Conservation (phyloP, 2,888 invertebrate species). For the Limnephilus lunatus region DNA sequence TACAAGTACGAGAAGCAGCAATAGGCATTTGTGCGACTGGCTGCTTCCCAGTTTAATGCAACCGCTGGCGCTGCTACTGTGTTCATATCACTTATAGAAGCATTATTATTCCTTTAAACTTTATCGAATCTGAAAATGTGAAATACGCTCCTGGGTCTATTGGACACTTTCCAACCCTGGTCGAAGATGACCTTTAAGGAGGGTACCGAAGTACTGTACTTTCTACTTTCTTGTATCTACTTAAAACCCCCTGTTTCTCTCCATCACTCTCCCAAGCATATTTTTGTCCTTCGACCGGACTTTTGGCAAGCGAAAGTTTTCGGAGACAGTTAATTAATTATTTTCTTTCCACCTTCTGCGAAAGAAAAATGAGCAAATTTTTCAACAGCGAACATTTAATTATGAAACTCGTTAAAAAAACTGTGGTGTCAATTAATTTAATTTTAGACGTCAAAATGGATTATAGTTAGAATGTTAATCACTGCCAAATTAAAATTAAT, state of each 20-base stretch:
- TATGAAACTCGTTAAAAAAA: background rate
- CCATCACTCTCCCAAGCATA: slow-evolving; percentile 50
- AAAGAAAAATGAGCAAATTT: slow-evolving; percentile 35
- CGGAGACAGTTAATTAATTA: slow-evolving; percentile 58
- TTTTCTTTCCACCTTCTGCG: slow-evolving; percentile 49
- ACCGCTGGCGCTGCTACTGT: slow-evolving; percentile 27
- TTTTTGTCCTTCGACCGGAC: slow-evolving; percentile 55
- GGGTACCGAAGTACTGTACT: slow-evolving; percentile 32
- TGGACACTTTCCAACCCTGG: slow-evolving; percentile 59
- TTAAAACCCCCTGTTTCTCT: background rate
- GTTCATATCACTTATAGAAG: slow-evolving; percentile 62
- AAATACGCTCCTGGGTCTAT: slow-evolving; percentile 60
- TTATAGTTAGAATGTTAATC: background rate
- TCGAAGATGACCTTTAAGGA: slow-evolving; percentile 53
- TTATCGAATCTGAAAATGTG: slow-evolving; percentile 63
- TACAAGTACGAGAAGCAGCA: slow-evolving; percentile 34
- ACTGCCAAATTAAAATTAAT: background rate
- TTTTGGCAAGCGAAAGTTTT: slow-evolving; percentile 57
- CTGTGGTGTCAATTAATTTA: background rate
- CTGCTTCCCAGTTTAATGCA: slow-evolving; percentile 54
- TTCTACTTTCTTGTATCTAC: background rate
- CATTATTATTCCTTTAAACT: slow-evolving; percentile 62
- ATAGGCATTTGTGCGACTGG: slow-evolving; percentile 56
- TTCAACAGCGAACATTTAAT: slow-evolving; percentile 22
- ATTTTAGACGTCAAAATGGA: background rate